Evolutionary conservation across 1,140 invertebrate species (phyloP), one percentile per base, ranked within the genome.

Genomic region (Leptinotarsa lineolata): DNA sequence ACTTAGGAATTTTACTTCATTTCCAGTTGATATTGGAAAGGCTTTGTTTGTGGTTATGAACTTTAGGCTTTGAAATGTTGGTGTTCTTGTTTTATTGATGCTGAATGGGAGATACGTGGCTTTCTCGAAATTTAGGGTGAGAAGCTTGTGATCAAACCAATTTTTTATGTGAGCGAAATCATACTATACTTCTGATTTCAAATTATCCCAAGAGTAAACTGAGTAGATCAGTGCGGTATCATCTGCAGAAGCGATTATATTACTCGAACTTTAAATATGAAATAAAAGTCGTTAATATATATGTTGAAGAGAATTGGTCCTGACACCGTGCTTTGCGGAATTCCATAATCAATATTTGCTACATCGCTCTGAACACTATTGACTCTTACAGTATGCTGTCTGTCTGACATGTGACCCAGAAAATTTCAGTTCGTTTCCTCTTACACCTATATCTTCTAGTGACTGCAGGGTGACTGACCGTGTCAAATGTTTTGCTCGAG

Each of bases 401-500:
- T n/a, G 6, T 60, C n/a, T 5, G 59, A 60, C 5, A 60, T 60
- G n/a, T 60, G 5, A 21, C 59, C n/a, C 21, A 8, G 59, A n/a
- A 60, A 60, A n/a, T 60, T 6, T 60, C 59, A 60, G 59, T 60
- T 60, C 59, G 59, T 60, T 60, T 60, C 59, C 59, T 60, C 59
- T 60, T 60, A 60, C n/a, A 60, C 59, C 59, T 5, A 60, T 60
- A 60, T 60, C n/a, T 21, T 60, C 59, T n/a, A 60, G 59, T 60
- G 59, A 60, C 59, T 60, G 59, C 59, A 60, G 5, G n/a, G n/a
- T 60, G 59, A 60, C 59, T 60, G 59, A 60, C 59, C 59, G 59
- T 60, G 59, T 60, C 59, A n/a, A 60, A 60, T 60, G 59, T n/a
- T n/a, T n/a, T 60, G n/a, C 59, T 60, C 59, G n/a, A n/a, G 59